These are phyloP conservation scores for Ormyrus labotus DNA, from an alignment of 2,888 invertebrate genomes.

Conservation along the genomic window DNA sequence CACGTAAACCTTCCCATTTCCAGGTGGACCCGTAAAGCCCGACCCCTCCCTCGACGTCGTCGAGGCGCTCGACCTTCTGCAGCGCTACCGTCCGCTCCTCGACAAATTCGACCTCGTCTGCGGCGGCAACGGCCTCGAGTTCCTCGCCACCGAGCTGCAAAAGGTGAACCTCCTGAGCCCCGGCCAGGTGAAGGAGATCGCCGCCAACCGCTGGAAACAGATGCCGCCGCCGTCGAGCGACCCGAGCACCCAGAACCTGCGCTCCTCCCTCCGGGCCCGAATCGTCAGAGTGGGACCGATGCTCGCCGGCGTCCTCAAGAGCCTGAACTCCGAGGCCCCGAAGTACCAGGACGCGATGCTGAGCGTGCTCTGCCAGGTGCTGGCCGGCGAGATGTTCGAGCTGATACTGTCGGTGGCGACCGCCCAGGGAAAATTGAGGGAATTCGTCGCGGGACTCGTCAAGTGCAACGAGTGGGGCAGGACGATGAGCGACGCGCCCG, in stretches of 20 bases:
- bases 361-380: conserved; percentile 91
- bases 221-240: conserved; percentile 81
- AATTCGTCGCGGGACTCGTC: conserved; percentile 91
- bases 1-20: conserved; percentile 34
- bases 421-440: conserved; percentile 92
- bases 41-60: conserved; percentile 87
- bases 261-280: conserved; percentile 85
- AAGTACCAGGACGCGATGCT: conserved; percentile 92
- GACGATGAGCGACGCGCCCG: conserved; percentile 78
- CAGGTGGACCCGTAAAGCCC: conserved; percentile 77
- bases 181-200: conserved; percentile 84
- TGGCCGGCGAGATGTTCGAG: conserved; percentile 93
- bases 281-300: conserved; percentile 93
- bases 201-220: conserved; percentile 81
- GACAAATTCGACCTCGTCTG: conserved; percentile 94
- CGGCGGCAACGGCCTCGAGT: conserved; percentile 91
- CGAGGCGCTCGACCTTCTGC: conserved; percentile 89
- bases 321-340: conserved; percentile 90
- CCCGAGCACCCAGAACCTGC: conserved; percentile 78
- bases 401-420: conserved; percentile 94
- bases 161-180: conserved; percentile 89
- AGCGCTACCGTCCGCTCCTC: conserved; percentile 89
- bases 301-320: conserved; percentile 91
- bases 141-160: conserved; percentile 87
- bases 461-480: conserved; percentile 95